Conservation (phyloP, 35 echinoderm and acorn worm genomes). For the Stichopus chloronotus region DNA sequence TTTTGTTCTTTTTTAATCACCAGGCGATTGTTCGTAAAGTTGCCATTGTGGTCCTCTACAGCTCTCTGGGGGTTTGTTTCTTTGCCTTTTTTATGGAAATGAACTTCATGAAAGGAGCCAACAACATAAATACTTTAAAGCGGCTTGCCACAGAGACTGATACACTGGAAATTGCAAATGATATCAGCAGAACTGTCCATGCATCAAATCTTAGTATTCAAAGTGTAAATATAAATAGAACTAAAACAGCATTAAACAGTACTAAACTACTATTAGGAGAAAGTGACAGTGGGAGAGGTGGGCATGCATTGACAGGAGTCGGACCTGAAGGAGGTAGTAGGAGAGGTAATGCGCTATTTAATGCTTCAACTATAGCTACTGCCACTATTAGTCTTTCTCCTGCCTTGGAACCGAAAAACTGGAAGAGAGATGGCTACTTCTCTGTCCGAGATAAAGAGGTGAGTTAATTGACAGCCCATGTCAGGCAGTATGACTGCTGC, state of each 20-base stretch:
- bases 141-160: not conserved
- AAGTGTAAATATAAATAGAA: not conserved
- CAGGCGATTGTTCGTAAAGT: conserved; percentile 35
- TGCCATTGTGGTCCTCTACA: conserved; percentile 11
- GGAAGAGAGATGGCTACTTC: conserved; percentile 50
- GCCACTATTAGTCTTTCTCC: conserved; percentile 54
- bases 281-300: no score
- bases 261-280: not conserved
- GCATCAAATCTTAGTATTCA: not conserved
- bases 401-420: conserved; percentile 54
- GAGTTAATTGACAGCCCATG: not conserved
- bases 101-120: not conserved
- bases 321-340: no score
- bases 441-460: conserved; percentile 50
- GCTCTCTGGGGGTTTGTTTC: conserved; percentile 11
- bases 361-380: conserved; percentile 23
- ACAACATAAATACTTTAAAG: not conserved
- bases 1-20: not conserved
- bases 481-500: no score
- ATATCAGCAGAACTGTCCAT: not conserved
- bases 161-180: not conserved
- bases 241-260: not conserved
- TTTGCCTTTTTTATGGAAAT: conserved; percentile 20
- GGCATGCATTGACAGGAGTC: no score
- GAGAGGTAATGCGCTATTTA: not conserved